Conservation (phyloP, 2,888 invertebrate genomes). For the Pinctada fucata region DNA sequence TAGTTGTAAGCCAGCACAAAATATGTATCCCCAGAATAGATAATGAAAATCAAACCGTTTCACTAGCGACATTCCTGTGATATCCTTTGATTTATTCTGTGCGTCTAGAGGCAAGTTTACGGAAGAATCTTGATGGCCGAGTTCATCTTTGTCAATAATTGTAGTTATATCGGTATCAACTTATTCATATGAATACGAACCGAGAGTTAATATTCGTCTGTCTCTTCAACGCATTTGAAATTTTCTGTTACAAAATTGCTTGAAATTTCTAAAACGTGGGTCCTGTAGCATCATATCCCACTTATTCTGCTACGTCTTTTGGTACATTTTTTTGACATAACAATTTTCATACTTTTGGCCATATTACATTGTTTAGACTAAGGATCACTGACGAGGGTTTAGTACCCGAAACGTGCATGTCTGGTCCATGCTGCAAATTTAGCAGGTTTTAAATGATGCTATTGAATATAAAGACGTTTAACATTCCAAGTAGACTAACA, state of each 20-base stretch:
- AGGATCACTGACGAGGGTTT: no score
- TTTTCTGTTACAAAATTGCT: no score
- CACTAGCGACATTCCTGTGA: conserved; percentile 56
- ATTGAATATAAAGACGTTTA: no score
- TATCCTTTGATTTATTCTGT: conserved; percentile 36
- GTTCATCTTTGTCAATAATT: conserved; percentile 22
- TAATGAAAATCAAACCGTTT: conserved; percentile 61
- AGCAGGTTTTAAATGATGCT: no score
- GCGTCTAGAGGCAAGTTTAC: neutral
- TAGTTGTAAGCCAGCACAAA: conserved; percentile 63
- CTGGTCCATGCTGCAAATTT: no score
- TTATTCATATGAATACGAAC: neutral
- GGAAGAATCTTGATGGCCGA: neutral
- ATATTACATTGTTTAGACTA: no score
- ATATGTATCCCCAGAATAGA: conserved; percentile 61
- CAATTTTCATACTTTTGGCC: no score
- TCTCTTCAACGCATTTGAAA: no score
- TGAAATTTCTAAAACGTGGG: no score
- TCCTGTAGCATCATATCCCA: conserved; percentile 11
- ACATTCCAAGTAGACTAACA: conserved; percentile 52
- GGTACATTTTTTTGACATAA: no score
- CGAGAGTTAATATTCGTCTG: neutral
- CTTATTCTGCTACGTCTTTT: conserved; percentile 47
- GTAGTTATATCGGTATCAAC: conserved; percentile 16
- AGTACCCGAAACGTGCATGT: no score